Percentiles rank a stretch among this genome's conserved stretches.
phyloP scores from a whole-genome alignment of 2,888 invertebrate genomes.

The Polylopha cassiicola region DNA sequence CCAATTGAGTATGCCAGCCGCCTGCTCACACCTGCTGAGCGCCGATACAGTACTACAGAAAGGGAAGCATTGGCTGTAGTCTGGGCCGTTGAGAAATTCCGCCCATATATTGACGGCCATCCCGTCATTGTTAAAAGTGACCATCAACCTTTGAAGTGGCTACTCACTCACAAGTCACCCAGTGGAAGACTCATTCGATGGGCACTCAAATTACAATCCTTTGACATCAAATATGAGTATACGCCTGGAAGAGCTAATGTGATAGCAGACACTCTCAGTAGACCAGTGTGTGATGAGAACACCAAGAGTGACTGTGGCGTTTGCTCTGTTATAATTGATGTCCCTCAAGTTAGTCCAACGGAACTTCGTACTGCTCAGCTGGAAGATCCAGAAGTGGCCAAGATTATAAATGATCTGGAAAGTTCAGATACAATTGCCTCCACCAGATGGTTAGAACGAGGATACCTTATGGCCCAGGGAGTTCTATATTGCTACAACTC shows the following conservation, averaged over 20 bases:
- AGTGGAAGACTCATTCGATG: conserved; percentile 2
- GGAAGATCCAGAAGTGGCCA: conserved; percentile 9
- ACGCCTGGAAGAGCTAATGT: conserved; percentile 33
- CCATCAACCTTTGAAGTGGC: conserved; percentile 38
- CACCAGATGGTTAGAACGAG: conserved; percentile 3
- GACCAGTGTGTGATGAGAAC: conserved; percentile 24
- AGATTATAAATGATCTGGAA: conserved; percentile 12
- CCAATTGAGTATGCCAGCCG: conserved; percentile 14
- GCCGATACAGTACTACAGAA: conserved; percentile 43
- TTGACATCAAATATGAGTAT: conserved; percentile 2
- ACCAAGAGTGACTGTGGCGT: background rate
- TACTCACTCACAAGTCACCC: conserved; percentile 1
- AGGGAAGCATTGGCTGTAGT: conserved; percentile 29
- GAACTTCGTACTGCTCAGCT: conserved; percentile 10
- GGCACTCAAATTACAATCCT: conserved; percentile 3
- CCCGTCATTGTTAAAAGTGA: conserved; percentile 43
- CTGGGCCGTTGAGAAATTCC: conserved; percentile 9
- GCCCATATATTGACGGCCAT: conserved; percentile 41
- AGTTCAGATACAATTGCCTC: background rate
- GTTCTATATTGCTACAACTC: conserved; percentile 4
- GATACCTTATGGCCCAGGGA: conserved; percentile 1
- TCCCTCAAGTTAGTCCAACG: background rate
- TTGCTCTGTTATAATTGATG: conserved; percentile 3
- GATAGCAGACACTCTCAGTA: conserved; percentile 43
- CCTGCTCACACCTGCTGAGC: conserved; percentile 26